Base-by-base conservation (phyloP, 2,113 vertebrate species). In the Ammospiza caudacuta region DNA sequence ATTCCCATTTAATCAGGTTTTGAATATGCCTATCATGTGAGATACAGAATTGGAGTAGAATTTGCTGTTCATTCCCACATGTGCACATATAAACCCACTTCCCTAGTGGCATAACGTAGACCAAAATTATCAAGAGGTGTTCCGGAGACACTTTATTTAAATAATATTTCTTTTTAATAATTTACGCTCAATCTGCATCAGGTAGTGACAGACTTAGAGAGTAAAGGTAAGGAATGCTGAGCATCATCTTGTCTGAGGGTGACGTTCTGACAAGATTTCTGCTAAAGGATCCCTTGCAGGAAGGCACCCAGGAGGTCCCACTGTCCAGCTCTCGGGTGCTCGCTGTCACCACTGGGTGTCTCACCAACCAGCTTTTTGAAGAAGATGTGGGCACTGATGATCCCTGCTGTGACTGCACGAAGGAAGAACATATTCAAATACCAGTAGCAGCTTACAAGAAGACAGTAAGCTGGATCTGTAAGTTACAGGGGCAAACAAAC, bases 311-410 rank as follows among this genome's bases (percentile, higher is more conserved):
- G 39, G 11, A 33, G 44, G 33, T 82, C n/a, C 17, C 57, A 35
- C 43, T 11, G 35, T 6, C 24, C 5, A 5, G 28, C 35, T 47
- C 24, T 37, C 5, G 0, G 13, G 14, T 93, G 63, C 87, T 92
- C 39, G 12, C 37, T 66, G n/a, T 58, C 25, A 95, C 97, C 98
- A 97, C 96, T 77, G 93, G 97, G 96, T 97, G 98, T 97, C 98
- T 97, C 97, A 97, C 90, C 37, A 24, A 87, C n/a, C 92, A 83
- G 52, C 46, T 75, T 87, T 97, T 89, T 58, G 43, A 55, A 67
- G 43, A 57, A 67, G 21, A 17, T 21, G 9, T 63, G 37, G 39
- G 33, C 47, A 70, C 46, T 10, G 46, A 37, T 23, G 63, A 46
- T 68, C 52, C 12, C 81, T 76, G 31, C 84, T 62, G 52, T n/a